Evolutionary conservation across 2,113 vertebrate species (phyloP).

Genomic region (Coregonus clupeaformis): DNA sequence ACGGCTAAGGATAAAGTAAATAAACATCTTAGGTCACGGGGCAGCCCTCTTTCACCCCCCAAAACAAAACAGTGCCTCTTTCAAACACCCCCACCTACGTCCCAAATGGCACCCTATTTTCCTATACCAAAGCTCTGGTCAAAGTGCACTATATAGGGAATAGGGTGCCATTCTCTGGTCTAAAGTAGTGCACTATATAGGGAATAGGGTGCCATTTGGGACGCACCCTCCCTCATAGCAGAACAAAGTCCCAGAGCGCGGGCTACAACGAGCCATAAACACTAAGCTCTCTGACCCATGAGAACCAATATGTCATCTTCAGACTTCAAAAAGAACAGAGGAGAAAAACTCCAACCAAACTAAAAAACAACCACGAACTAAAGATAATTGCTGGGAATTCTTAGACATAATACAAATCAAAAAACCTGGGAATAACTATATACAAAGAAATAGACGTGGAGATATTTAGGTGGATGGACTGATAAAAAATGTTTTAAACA

Average conservation of each 20-base stretch:
- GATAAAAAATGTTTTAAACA: neutral
- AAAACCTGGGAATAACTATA: neutral
- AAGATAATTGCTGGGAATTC: constrained; percentile 8
- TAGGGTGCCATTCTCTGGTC: too few species aligned
- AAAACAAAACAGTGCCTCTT: constrained; percentile 78
- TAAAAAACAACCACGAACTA: constrained; percentile 52
- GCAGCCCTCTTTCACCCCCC: constrained; percentile 74
- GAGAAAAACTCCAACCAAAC: constrained; percentile 12
- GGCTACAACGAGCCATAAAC: constrained; percentile 37
- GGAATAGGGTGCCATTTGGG: too few species aligned
- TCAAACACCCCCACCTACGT: constrained; percentile 63
- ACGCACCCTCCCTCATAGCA: constrained; percentile 40
- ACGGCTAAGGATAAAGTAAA: constrained; percentile 76
- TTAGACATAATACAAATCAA: constrained; percentile 11
- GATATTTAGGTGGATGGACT: neutral
- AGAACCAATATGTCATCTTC: constrained; percentile 64
- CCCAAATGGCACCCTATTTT: too few species aligned
- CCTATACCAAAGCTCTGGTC: too few species aligned
- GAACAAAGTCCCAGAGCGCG: constrained; percentile 70
- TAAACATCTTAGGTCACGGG: constrained; percentile 77
- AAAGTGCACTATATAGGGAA: too few species aligned
- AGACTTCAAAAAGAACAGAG: constrained; percentile 53
- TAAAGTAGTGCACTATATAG: too few species aligned
- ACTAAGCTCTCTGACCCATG: constrained; percentile 65
- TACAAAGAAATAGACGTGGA: neutral